Conservation (phyloP, 53 echinoderm and acorn worm genomes). For the Luidia sarsii region DNA sequence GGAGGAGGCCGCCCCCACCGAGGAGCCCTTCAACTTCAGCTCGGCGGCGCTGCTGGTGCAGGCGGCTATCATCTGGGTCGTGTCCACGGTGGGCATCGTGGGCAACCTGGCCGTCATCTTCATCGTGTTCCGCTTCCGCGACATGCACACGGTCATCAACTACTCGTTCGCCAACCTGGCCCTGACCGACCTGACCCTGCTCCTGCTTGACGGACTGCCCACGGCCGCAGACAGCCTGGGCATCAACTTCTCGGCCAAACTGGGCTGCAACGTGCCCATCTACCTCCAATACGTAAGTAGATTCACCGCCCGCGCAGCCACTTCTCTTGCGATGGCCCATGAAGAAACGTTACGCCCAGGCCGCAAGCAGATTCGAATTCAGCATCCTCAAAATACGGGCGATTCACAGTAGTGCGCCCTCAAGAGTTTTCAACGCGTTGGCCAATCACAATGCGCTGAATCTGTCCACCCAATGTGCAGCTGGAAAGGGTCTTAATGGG, state of each 20-base stretch:
- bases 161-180: constrained; percentile 62
- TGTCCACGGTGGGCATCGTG: constrained; percentile 46
- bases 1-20: not conserved
- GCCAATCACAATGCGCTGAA: too few relatives aligned
- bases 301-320: not conserved
- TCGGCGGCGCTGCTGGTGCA: constrained; percentile 6
- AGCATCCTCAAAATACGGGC: too few relatives aligned
- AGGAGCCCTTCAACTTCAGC: not conserved
- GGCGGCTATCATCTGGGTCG: constrained; percentile 26
- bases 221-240: constrained; percentile 55
- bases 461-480: too few relatives aligned
- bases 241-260: constrained; percentile 36
- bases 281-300: constrained; percentile 64
- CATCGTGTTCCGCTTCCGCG: constrained; percentile 51
- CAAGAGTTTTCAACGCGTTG: too few relatives aligned
- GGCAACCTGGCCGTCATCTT: constrained; percentile 49
- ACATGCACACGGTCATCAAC: constrained; percentile 62
- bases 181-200: constrained; percentile 54
- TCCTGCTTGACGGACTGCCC: constrained; percentile 45
- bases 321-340: not conserved
- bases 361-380: too few relatives aligned
- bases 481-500: too few relatives aligned
- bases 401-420: too few relatives aligned
- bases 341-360: not conserved
- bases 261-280: constrained; percentile 52